Evolutionary conservation across 64 coral and sea anemone genomes (phyloP).

Genomic region (Pocillopora verrucosa): DNA sequence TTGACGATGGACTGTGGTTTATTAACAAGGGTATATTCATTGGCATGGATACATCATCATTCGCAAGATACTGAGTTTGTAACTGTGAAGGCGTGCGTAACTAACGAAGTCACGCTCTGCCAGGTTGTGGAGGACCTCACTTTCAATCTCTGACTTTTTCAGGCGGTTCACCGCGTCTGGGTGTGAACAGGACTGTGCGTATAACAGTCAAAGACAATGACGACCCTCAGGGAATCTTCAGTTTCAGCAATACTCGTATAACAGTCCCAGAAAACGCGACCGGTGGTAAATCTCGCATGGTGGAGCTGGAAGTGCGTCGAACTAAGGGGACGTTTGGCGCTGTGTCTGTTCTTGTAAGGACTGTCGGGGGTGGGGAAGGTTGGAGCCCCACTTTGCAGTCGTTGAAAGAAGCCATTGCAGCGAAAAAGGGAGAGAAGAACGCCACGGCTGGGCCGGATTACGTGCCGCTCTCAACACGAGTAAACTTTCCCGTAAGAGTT

Average conservation of each 20-base stretch:
- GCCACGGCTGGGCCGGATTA: conserved; percentile 71
- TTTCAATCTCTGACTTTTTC: not conserved
- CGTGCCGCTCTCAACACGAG: conserved; percentile 36
- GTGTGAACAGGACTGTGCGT: conserved; percentile 28
- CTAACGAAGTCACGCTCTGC: not conserved
- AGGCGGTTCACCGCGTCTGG: conserved; percentile 67
- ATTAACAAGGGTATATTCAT: no score
- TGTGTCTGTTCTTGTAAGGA: conserved; percentile 81
- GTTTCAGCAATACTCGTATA: conserved; percentile 46
- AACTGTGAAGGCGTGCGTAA: no score
- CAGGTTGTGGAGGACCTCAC: not conserved
- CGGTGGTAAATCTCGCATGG: conserved; percentile 54
- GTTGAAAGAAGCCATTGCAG: conserved; percentile 43
- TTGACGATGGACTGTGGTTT: no score
- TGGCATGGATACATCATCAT: no score
- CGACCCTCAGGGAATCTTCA: conserved; percentile 71
- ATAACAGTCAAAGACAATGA: conserved; percentile 86
- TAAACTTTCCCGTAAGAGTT: conserved; percentile 62
- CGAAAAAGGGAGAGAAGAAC: conserved; percentile 46
- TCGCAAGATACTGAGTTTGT: no score
- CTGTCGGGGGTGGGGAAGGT: conserved; percentile 79
- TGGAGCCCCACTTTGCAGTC: conserved; percentile 59
- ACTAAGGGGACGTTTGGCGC: conserved; percentile 82
- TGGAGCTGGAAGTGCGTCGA: conserved; percentile 69
- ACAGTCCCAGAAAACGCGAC: conserved; percentile 72